A percentile compares a stretch with the other conserved stretches of the same genome.
phyloP scores from a whole-genome alignment of 2,888 invertebrate genomes.

The Zhuqinia jingwanae region DNA sequence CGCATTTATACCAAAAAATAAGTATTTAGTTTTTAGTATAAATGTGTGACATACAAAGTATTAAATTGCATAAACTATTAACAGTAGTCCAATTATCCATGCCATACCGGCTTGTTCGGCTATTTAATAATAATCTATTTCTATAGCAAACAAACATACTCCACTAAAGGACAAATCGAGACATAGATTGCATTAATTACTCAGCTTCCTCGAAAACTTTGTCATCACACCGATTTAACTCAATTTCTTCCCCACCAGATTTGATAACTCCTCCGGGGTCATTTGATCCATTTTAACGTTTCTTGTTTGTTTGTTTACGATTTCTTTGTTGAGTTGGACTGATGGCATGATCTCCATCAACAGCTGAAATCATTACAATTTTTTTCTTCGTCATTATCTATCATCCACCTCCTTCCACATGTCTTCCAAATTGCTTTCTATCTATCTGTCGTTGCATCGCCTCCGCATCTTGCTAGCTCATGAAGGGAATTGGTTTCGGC shows the following conservation, averaged over 20 bases:
- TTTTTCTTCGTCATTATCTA: conserved; percentile 53
- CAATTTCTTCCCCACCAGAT: background rate
- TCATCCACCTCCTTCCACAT: conserved; percentile 56
- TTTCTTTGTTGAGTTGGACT: conserved; percentile 2
- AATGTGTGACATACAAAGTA: no score
- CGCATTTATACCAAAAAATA: no score
- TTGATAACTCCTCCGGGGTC: background rate
- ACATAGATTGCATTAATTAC: no score
- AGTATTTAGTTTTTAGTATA: no score
- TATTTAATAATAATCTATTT: no score
- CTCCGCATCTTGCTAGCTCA: background rate
- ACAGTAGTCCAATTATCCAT: no score
- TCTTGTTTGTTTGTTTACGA: conserved; percentile 38
- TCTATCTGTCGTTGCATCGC: background rate
- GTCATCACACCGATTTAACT: conserved; percentile 57
- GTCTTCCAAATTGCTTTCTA: conserved; percentile 18
- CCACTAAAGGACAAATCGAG: no score
- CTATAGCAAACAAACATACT: no score
- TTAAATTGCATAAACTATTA: no score
- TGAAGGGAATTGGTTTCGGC: background rate
- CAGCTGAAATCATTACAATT: conserved; percentile 49
- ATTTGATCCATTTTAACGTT: background rate
- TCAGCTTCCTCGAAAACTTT: conserved; percentile 65
- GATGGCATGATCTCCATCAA: conserved; percentile 49
- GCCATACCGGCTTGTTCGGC: no score